These are phyloP conservation scores for Aphrophora alni DNA, from an alignment of 2,888 invertebrate genomes.

Conservation along the genomic window DNA sequence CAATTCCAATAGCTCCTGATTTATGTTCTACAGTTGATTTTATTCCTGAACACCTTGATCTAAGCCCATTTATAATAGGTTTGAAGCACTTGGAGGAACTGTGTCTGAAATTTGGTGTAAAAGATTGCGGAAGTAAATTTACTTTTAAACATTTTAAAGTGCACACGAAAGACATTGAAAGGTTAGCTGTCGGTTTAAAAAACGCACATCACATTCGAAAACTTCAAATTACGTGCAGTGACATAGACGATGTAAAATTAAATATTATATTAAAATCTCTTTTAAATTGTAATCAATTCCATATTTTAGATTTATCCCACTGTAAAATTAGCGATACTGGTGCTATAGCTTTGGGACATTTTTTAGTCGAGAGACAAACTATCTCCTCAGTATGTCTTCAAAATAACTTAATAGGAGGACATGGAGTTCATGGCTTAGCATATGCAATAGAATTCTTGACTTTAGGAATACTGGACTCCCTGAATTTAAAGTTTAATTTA, in stretches of 20 bases:
- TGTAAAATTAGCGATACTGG: conserved; percentile 37
- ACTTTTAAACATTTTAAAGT: conserved; percentile 29
- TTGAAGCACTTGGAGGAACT: conserved; percentile 34
- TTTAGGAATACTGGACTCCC: conserved; percentile 9
- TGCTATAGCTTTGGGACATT: conserved; percentile 27
- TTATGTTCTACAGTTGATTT: conserved; percentile 16
- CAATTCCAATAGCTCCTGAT: conserved; percentile 9
- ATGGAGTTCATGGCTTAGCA: conserved; percentile 36
- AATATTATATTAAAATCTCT: conserved; percentile 25
- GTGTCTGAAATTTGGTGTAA: conserved; percentile 32
- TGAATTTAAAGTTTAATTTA: conserved; percentile 38
- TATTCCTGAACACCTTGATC: conserved; percentile 34
- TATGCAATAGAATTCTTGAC: conserved; percentile 20
- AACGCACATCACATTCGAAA: neutral
- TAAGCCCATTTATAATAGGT: conserved; percentile 23
- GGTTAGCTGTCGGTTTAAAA: conserved; percentile 21
- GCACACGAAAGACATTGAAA: conserved; percentile 26
- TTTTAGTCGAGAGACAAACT: conserved; percentile 21
- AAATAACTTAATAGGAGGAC: conserved; percentile 34
- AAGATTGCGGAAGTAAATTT: conserved; percentile 31
- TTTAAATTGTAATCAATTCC: neutral
- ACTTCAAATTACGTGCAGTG: conserved; percentile 27
- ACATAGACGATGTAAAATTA: conserved; percentile 32
- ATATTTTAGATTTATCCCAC: conserved; percentile 35
- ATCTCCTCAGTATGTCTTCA: conserved; percentile 25